Evolutionary conservation across 2,113 vertebrate genomes (phyloP).

Genomic region (Pristiophorus japonicus): DNA sequence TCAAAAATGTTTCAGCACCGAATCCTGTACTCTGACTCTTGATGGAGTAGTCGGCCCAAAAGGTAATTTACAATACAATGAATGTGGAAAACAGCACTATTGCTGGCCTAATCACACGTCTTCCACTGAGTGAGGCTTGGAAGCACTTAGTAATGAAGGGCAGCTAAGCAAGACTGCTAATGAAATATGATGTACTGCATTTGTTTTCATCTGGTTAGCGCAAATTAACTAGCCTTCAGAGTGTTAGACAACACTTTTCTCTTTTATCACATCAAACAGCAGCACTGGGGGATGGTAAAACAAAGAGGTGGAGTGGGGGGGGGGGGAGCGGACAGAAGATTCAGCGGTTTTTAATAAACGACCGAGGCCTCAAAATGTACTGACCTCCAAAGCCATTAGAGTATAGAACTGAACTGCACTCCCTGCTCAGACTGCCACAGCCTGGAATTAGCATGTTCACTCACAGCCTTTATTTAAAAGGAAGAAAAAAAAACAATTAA

Average conservation of each 20-base stretch:
- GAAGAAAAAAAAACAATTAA: constrained; percentile 73
- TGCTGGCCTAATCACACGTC: constrained; percentile 64
- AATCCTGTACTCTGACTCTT: constrained; percentile 53
- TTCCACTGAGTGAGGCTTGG: constrained; percentile 65
- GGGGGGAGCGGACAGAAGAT: constrained; percentile 45
- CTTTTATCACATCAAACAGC: constrained; percentile 68
- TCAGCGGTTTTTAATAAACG: constrained; percentile 52
- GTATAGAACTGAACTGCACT: neutral
- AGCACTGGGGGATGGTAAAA: constrained; percentile 44
- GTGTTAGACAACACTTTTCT: constrained; percentile 66
- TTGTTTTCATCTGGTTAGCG: constrained; percentile 67
- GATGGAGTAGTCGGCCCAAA: constrained; percentile 60
- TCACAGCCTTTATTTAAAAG: constrained; percentile 63
- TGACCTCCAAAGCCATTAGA: constrained; percentile 46
- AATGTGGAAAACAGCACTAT: constrained; percentile 52
- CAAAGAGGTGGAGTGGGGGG: constrained; percentile 40
- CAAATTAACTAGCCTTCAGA: constrained; percentile 63
- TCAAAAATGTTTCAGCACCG: constrained; percentile 66
- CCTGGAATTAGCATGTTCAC: constrained; percentile 54
- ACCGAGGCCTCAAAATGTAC: constrained; percentile 48
- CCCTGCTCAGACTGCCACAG: constrained; percentile 39
- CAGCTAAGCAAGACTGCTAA: constrained; percentile 59
- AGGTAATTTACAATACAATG: constrained; percentile 80
- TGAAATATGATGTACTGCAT: constrained; percentile 62
- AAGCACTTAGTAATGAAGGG: constrained; percentile 60